Conservation (phyloP, 2,888 invertebrate species). For the Lampropteryx suffumata region DNA sequence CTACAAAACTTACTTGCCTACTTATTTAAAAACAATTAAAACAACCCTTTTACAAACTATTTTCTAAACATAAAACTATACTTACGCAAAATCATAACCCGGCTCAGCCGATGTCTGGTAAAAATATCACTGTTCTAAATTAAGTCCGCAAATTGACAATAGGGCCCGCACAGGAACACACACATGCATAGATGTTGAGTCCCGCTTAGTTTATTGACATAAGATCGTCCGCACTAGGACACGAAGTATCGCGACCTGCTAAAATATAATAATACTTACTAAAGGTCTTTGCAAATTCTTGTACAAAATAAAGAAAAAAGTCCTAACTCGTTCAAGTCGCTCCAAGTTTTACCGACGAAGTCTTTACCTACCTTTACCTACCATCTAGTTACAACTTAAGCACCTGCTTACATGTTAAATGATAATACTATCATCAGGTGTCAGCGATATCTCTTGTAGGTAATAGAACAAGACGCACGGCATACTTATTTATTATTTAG, state of each 20-base stretch:
- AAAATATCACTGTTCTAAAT: constrained; percentile 63
- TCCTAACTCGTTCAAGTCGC: too few species aligned
- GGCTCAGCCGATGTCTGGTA: constrained; percentile 35
- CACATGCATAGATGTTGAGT: constrained; percentile 39
- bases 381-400: too few species aligned
- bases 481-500: too few species aligned
- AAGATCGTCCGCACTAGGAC: constrained; percentile 11
- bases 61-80: constrained; percentile 10
- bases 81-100: constrained; percentile 14
- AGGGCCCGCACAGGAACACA: constrained; percentile 51
- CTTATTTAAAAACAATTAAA: not conserved
- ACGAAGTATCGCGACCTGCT: constrained; percentile 8
- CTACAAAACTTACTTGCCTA: too few species aligned
- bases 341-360: too few species aligned
- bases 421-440: too few species aligned
- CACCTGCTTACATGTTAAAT: too few species aligned
- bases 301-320: too few species aligned
- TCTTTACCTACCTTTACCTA: too few species aligned
- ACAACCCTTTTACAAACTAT: constrained; percentile 31
- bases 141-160: constrained; percentile 63
- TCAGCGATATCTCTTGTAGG: too few species aligned
- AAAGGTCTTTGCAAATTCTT: not conserved
- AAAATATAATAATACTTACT: too few species aligned
- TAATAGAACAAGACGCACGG: too few species aligned
- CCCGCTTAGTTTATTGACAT: constrained; percentile 73